Evolutionary conservation across 2,888 invertebrate genomes (phyloP).

Genomic region (Tetragnatha montana): DNA sequence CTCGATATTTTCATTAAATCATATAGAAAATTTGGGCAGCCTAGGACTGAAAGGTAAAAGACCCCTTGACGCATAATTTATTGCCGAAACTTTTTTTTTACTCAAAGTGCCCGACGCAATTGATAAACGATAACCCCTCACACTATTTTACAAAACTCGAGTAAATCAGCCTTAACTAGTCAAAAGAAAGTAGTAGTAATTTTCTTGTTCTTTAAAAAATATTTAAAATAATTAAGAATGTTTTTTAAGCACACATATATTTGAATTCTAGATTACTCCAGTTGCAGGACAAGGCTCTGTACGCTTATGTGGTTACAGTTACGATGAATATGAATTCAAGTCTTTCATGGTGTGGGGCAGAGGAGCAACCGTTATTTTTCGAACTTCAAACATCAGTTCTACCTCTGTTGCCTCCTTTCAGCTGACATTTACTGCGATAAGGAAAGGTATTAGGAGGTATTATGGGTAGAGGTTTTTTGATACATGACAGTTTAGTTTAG

Average conservation of each 20-base stretch:
- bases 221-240: neutral
- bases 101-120: too few species aligned
- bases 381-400: constrained; percentile 20
- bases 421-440: constrained; percentile 49
- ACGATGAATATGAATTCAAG: constrained; percentile 48
- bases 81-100: too few species aligned
- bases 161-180: too few species aligned
- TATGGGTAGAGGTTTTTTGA: neutral
- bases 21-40: too few species aligned
- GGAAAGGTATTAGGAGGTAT: constrained; percentile 25
- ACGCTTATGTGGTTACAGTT: constrained; percentile 50
- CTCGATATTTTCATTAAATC: too few species aligned
- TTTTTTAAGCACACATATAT: neutral
- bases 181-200: neutral
- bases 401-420: constrained; percentile 7
- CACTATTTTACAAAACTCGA: too few species aligned
- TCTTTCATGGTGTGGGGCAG: constrained; percentile 27
- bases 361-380: constrained; percentile 23
- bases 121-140: too few species aligned
- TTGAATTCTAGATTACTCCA: constrained; percentile 22
- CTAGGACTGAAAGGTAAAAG: too few species aligned
- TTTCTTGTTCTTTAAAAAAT: neutral
- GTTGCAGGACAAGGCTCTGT: constrained; percentile 10
- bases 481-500: neutral
- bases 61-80: too few species aligned